Evolutionary conservation across 2,888 invertebrate genomes (phyloP).

Genomic region (Pyrocoelia pectoralis): DNA sequence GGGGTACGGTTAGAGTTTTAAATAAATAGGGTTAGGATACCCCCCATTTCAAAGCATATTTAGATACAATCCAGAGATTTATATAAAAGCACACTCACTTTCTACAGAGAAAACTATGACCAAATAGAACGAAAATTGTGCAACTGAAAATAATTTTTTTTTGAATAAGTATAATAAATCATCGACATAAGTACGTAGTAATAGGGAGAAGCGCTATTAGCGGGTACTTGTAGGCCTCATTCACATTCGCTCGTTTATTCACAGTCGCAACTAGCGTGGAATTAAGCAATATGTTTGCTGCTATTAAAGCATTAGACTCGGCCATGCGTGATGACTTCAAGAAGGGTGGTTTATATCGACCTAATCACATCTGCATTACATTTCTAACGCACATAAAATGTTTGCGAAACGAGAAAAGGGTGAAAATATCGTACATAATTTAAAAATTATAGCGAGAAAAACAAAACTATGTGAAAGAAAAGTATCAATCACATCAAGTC

Average conservation of each 20-base stretch:
- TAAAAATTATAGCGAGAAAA: not conserved
- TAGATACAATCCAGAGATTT: no score
- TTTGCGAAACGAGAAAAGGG: slow-evolving; percentile 8
- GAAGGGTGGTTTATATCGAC: slow-evolving; percentile 46
- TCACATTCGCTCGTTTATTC: slow-evolving; percentile 48
- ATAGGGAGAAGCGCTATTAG: slow-evolving; percentile 60
- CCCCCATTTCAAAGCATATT: no score
- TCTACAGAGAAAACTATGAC: no score
- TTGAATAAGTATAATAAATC: slow-evolving; percentile 43
- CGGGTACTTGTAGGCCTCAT: slow-evolving; percentile 58
- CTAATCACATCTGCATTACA: slow-evolving; percentile 44
- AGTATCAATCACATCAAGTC: slow-evolving; percentile 26
- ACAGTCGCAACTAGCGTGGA: slow-evolving; percentile 57
- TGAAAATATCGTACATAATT: slow-evolving; percentile 5
- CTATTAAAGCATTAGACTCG: slow-evolving; percentile 54
- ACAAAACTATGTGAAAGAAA: slow-evolving; percentile 3
- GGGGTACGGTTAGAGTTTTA: no score
- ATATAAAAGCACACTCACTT: no score
- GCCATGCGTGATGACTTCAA: slow-evolving; percentile 48
- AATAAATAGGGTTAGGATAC: no score
- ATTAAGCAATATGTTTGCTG: slow-evolving; percentile 62
- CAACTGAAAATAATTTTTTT: slow-evolving; percentile 43
- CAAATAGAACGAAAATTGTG: no score
- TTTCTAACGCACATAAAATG: slow-evolving; percentile 18
- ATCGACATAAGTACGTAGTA: slow-evolving; percentile 45